phyloP scores from a whole-genome alignment of 2,888 invertebrate species.

The Phymatocera aterrima region DNA sequence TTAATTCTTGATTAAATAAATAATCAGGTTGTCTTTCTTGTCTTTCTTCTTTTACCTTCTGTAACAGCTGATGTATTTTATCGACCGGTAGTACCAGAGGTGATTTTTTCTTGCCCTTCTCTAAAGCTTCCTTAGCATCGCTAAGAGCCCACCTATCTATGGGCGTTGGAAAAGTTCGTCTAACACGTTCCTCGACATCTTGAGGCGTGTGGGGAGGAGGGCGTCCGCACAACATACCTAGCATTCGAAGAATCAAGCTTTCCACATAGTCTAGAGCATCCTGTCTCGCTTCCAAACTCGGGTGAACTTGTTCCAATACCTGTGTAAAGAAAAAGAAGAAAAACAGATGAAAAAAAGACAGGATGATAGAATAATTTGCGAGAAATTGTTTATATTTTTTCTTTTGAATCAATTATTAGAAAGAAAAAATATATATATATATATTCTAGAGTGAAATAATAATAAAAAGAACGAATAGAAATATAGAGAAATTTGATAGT shows the following conservation, averaged over 20 bases:
- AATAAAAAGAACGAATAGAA: not conserved
- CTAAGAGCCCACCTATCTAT: slow-evolving; percentile 95
- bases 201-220: slow-evolving; percentile 87
- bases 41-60: slow-evolving; percentile 81
- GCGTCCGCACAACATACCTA: slow-evolving; percentile 91
- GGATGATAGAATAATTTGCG: not conserved
- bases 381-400: not conserved
- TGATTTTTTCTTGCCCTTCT: slow-evolving; percentile 87
- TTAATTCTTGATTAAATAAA: not conserved
- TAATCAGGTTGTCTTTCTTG: too few species aligned
- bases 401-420: not conserved
- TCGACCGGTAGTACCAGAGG: slow-evolving; percentile 88
- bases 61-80: slow-evolving; percentile 91
- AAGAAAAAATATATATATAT: not conserved
- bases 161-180: slow-evolving; percentile 95
- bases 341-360: not conserved
- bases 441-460: too few species aligned
- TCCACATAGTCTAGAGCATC: slow-evolving; percentile 96
- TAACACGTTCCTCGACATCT: slow-evolving; percentile 96
- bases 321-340: slow-evolving; percentile 68
- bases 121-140: slow-evolving; percentile 91
- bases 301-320: slow-evolving; percentile 95
- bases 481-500: too few species aligned
- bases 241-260: slow-evolving; percentile 89
- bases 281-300: slow-evolving; percentile 89